phyloP scores from a whole-genome alignment of 2,888 invertebrate species.

The Muschampia staudingeri region DNA sequence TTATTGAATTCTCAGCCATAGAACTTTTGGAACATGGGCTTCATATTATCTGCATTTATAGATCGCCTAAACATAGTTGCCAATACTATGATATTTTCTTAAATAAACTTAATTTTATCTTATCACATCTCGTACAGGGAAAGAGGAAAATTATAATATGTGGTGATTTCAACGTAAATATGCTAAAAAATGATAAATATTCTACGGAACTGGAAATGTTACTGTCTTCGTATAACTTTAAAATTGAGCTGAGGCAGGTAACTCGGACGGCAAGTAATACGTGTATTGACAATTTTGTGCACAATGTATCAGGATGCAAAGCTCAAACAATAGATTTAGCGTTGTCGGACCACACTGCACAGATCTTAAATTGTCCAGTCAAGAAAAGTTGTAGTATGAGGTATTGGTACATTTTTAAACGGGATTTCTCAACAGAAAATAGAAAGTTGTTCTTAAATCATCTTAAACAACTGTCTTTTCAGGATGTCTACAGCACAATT shows the following conservation, averaged over 20 bases:
- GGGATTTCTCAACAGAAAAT: constrained; percentile 30
- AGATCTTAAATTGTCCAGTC: constrained; percentile 13
- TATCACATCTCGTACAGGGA: background rate
- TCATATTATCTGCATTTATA: constrained; percentile 7
- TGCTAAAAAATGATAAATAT: background rate
- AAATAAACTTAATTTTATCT: background rate
- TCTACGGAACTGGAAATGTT: background rate
- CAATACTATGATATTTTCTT: background rate
- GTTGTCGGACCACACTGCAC: background rate
- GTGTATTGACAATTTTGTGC: too few species aligned
- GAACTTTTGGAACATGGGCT: constrained; percentile 17
- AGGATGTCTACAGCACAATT: background rate
- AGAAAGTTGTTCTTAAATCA: background rate
- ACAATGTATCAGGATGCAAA: too few species aligned
- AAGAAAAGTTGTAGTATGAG: background rate
- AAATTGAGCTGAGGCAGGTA: background rate
- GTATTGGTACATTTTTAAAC: constrained; percentile 17
- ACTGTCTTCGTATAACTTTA: background rate
- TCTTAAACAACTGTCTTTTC: constrained; percentile 13
- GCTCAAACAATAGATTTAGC: too few species aligned
- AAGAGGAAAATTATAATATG: constrained; percentile 16
- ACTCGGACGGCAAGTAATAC: background rate
- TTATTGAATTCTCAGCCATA: background rate
- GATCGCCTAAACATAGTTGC: background rate
- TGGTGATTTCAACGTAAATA: constrained; percentile 25